Conservation (phyloP, 2,888 invertebrate genomes). For the Eugnorisma glareosa region DNA sequence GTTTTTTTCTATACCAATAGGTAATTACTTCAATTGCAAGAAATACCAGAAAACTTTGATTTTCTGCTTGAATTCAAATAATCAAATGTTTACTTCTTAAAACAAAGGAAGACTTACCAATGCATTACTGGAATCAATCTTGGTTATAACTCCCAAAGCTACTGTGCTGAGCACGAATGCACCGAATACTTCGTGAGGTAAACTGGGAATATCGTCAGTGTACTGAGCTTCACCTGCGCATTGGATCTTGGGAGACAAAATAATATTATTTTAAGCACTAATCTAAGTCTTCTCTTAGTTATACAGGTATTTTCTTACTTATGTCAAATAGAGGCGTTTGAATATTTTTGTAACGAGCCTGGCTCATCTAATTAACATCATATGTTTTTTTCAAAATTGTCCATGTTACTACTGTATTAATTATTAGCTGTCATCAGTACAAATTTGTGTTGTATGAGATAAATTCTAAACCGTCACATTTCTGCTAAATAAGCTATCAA, state of each 20-base stretch:
- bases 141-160: conserved; percentile 88
- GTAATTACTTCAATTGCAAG: not conserved
- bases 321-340: not conserved
- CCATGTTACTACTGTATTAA: too few relatives aligned
- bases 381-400: not conserved
- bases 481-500: not conserved
- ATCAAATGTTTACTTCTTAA: not conserved
- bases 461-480: not conserved
- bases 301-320: not conserved
- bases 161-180: conserved; percentile 90
- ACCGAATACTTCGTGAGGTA: conserved; percentile 91
- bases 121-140: conserved; percentile 91
- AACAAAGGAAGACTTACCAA: conserved; percentile 85
- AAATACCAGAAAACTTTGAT: not conserved
- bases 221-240: conserved; percentile 92
- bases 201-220: conserved; percentile 90
- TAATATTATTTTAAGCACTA: not conserved
- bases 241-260: conserved; percentile 81
- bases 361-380: not conserved
- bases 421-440: not conserved
- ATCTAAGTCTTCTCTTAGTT: not conserved
- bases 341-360: not conserved
- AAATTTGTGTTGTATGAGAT: not conserved
- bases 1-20: too few relatives aligned
- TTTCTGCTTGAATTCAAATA: not conserved